Evolutionary conservation across 92 coral and sea anemone species (phyloP), one percentile per base, ranked within the genome.

Genomic region (Siderastrea radians): DNA sequence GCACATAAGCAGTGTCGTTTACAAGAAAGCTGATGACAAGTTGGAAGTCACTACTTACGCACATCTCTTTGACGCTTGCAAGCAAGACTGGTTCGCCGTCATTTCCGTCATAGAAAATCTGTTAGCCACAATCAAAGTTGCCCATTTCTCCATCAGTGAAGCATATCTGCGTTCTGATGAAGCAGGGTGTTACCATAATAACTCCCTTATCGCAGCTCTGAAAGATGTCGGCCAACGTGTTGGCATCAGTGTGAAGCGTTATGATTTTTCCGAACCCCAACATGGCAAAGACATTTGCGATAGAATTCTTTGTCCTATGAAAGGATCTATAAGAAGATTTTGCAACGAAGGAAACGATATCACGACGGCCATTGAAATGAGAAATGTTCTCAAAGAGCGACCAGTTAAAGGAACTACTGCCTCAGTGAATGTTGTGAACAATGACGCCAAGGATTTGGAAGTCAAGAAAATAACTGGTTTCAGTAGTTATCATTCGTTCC

Each of bases 151-250:
- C 59, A 67, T 91, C 17, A 71, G 61, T 74, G 83, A 81, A 64
- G 86, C 79, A 17, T 68, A 80, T 75, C 70, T 89, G 67, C 81
- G 83, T 52, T 89, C 89, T 3, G 92, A 88, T 61, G 92, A 90
- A 79, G 93, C 93, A 10, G 93, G 93, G 7, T 90, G 93, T 61
- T 90, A 90, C 74, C 94, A 91, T 60, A 90, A 85, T 61, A 84
- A 78, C 65, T 87, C 70, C 64, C 69, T 77, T 64, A 73, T 88
- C 15, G 85, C 90, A 26, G 61, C 91, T 8, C 62, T 87, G 19
- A 77, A 76, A 72, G 90, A 83, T 63, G 71, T 91, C 61, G 78
- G 94, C 47, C 72, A 76, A 46, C 78, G 94, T 45, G 82, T 77
- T 76, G 81, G 62, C 2, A 55, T 90, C 76, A 70, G 47, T 51